Percentiles rank a stretch among this genome's conserved stretches.
Evolutionary conservation across 2,797 vertebrate genomes (phyloP).

Genomic region (Cyclopterus lumpus): DNA sequence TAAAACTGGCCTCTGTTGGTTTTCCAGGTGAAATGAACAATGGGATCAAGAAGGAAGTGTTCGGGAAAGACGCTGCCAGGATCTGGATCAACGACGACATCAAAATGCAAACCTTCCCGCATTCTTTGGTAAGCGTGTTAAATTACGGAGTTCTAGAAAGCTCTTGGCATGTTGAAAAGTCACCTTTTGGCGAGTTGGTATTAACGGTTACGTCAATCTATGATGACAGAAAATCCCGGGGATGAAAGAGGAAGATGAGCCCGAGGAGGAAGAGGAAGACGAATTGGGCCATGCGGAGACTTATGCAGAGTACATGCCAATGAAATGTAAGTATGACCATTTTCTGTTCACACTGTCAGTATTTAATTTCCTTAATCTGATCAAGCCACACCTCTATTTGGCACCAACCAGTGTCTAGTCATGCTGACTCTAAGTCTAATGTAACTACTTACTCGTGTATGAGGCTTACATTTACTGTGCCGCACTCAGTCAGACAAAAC

Average conservation of each 20-base stretch:
- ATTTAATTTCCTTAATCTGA: background rate
- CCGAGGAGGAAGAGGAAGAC: conserved; percentile 97
- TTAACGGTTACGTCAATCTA: background rate
- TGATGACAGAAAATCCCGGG: conserved; percentile 88
- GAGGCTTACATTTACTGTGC: background rate
- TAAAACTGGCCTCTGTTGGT: background rate
- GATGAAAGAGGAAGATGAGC: conserved; percentile 95
- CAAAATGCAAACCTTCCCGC: conserved; percentile 93
- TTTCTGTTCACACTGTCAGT: background rate
- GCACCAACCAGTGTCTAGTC: background rate
- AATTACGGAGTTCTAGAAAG: background rate
- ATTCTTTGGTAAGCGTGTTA: conserved; percentile 85
- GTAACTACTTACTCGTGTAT: no score
- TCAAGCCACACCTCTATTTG: background rate
- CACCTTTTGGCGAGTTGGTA: background rate
- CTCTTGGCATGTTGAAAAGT: background rate
- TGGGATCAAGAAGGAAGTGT: conserved; percentile 94
- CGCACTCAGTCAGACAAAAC: no score
- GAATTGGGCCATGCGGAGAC: conserved; percentile 99
- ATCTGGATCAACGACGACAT: conserved; percentile 94
- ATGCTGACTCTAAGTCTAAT: background rate
- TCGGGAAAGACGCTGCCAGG: conserved; percentile 91
- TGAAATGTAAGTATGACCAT: conserved; percentile 89
- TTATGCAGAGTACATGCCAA: conserved; percentile 98
- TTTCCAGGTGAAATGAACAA: conserved; percentile 92